Base-by-base conservation (phyloP, 2,113 vertebrate genomes). In the Bos javanicus region DNA sequence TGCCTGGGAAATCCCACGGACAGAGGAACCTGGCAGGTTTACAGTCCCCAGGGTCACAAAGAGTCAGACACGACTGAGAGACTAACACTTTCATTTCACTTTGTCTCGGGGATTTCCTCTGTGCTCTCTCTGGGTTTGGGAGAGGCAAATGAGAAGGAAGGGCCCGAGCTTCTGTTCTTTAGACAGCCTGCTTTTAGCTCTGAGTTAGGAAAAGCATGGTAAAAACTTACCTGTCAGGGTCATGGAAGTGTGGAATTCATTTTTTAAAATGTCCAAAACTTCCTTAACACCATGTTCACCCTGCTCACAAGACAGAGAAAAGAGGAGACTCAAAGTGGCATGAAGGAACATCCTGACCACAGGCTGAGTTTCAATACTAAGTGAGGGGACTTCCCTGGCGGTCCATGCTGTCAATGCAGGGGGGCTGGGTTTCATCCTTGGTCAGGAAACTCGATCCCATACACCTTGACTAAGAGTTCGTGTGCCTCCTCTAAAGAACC, bases 221-320 rank as follows among this genome's bases (percentile, higher is more conserved):
- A 26, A 87, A 78, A 78, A 80, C 99, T 99, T 97, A 99, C 99
- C 99, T 92, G 99, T 98, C 43, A 99, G 98, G 57, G 99, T 98
- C 99, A 99, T 99, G 19, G 99, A 99, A 60, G 99, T 98, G 83
- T 98, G 98, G 97, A 99, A 99, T 97, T 99, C 99, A 67, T 99
- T 99, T 48, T 99, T 99, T 56, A 99, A 97, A 97, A 99, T 99
- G 93, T 99, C 99, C 97, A 99, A 97, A n/a, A 99, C 99, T 0
- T 99, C 99, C 46, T 92, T 98, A 92, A 99, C 98, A 2, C 99
- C 99, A 21, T 99, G 99, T 98, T 99, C 99, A 3, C 99, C 99
- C 99, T 99, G 97, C 7, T 96, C 57, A 78, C 88, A 89, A 59
- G 97, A 94, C 7, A 56, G 26, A 80, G 19, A 36, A 17, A 21